phyloP scores from a whole-genome alignment of 2,888 invertebrate species.

The Eupithecia inturbata region DNA sequence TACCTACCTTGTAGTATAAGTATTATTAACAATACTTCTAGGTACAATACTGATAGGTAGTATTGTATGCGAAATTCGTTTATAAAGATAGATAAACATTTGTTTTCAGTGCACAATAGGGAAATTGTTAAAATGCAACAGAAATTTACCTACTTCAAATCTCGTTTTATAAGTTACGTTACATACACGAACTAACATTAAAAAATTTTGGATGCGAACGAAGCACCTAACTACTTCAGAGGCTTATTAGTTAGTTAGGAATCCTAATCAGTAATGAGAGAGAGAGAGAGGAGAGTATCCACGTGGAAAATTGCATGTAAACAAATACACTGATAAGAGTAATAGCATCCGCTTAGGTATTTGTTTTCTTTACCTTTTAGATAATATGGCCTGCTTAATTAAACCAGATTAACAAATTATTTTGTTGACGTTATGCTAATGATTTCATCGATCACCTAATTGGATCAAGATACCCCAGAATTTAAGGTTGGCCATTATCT shows the following conservation, averaged over 20 bases:
- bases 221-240: background rate
- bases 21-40: too few relatives aligned
- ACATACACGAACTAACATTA: background rate
- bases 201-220: background rate
- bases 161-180: background rate
- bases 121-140: background rate
- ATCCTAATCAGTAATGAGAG: background rate
- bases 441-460: slow-evolving; percentile 16
- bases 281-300: background rate
- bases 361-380: slow-evolving; percentile 23
- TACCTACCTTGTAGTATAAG: too few relatives aligned
- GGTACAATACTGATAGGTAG: too few relatives aligned
- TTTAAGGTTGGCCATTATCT: slow-evolving; percentile 44
- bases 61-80: background rate
- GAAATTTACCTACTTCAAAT: background rate
- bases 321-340: slow-evolving; percentile 24
- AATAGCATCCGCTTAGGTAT: slow-evolving; percentile 23
- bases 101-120: background rate
- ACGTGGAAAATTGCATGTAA: slow-evolving; percentile 13
- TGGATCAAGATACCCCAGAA: slow-evolving; percentile 39
- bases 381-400: slow-evolving; percentile 32
- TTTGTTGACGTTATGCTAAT: background rate
- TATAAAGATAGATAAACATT: background rate
- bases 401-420: background rate
- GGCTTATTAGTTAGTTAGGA: background rate